Evolutionary conservation across 2,113 vertebrate species (phyloP).

Genomic region (Oryzias woworae): DNA sequence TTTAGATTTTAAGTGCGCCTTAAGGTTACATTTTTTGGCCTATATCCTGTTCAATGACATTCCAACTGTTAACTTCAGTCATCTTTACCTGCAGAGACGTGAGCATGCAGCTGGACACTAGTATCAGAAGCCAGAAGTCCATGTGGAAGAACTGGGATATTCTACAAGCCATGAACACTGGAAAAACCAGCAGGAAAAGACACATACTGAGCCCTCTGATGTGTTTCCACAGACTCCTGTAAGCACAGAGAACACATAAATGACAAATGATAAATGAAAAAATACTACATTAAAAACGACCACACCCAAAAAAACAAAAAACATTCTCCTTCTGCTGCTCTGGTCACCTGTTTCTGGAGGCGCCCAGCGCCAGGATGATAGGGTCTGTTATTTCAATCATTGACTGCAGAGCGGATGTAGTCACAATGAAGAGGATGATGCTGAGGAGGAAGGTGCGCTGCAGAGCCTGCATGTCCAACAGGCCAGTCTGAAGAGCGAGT

Average conservation of each 20-base stretch:
- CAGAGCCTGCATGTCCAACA: slow-evolving; percentile 83
- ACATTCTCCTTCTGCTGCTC: background rate
- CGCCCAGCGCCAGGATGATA: slow-evolving; percentile 81
- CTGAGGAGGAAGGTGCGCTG: slow-evolving; percentile 90
- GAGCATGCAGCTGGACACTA: slow-evolving; percentile 88
- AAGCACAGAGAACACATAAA: background rate
- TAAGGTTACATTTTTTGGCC: too few species aligned
- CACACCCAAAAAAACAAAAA: too few species aligned
- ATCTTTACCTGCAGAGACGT: slow-evolving; percentile 85
- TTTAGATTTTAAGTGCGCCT: too few species aligned
- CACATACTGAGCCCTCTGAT: slow-evolving; percentile 85
- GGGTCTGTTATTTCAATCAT: slow-evolving; percentile 88
- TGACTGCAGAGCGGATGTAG: slow-evolving; percentile 87
- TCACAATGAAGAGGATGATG: slow-evolving; percentile 90
- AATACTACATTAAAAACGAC: background rate
- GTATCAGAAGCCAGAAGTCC: slow-evolving; percentile 90
- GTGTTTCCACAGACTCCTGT: slow-evolving; percentile 85
- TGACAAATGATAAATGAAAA: background rate
- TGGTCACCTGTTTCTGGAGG: slow-evolving; percentile 82
- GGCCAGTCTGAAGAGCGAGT: slow-evolving; percentile 86
- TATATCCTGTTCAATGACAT: too few species aligned
- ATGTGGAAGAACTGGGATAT: slow-evolving; percentile 88
- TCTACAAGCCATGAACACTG: slow-evolving; percentile 84
- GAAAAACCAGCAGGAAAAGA: slow-evolving; percentile 83
- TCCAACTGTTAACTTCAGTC: background rate